A percentile compares a stretch with the other conserved stretches of the same genome.
Evolutionary conservation across 2,113 vertebrate genomes (phyloP).

Genomic region (Anhinga rufa): DNA sequence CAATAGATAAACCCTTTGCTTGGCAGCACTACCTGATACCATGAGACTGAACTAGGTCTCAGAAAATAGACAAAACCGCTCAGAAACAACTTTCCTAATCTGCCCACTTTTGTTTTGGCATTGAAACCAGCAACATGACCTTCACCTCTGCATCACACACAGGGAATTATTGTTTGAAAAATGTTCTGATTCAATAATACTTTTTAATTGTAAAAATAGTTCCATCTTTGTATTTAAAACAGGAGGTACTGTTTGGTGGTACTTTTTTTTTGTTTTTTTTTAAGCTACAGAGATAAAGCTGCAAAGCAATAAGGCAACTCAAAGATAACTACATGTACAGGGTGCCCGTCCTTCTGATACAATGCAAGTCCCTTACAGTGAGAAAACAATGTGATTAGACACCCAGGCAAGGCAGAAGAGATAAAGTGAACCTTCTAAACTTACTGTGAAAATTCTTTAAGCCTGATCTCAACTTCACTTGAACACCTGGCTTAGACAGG

Average conservation of each 20-base stretch:
- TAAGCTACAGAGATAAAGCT: background rate
- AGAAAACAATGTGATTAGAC: background rate
- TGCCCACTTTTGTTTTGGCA: background rate
- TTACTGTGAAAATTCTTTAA: background rate
- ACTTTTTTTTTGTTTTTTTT: background rate
- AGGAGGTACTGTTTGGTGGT: background rate
- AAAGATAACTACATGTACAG: background rate
- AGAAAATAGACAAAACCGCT: conserved; percentile 27
- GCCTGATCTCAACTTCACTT: background rate
- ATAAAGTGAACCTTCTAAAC: background rate
- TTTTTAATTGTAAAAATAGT: background rate
- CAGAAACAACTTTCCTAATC: background rate
- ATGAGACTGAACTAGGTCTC: background rate
- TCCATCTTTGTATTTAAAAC: background rate
- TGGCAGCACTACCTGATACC: background rate
- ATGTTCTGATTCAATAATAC: background rate
- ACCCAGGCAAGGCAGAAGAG: background rate
- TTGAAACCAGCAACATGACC: background rate
- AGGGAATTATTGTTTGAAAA: background rate
- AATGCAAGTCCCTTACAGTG: background rate
- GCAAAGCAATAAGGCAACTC: background rate
- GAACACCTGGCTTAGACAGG: background rate
- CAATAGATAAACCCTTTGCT: conserved; percentile 57
- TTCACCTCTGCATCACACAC: background rate
- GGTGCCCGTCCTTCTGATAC: background rate